Evolutionary conservation across 2,888 invertebrate genomes (phyloP).

Genomic region (Rhogogaster chlorosoma): DNA sequence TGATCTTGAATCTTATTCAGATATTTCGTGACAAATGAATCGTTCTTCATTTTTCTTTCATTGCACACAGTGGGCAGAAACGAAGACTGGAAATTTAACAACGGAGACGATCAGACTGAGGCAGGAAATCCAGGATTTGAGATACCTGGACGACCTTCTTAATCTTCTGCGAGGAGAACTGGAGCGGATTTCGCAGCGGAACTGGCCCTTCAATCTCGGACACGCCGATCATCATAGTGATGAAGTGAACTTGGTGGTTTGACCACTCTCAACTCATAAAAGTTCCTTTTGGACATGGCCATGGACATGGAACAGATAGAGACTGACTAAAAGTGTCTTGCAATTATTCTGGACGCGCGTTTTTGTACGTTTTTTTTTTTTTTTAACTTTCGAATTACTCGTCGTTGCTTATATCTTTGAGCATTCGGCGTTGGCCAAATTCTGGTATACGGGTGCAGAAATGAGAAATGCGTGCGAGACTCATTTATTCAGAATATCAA

Average conservation of each 20-base stretch:
- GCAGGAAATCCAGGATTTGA: constrained; percentile 69
- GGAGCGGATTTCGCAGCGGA: constrained; percentile 69
- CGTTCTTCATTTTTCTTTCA: not conserved
- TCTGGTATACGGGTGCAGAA: not conserved
- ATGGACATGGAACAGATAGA: not conserved
- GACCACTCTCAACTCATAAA: constrained; percentile 36
- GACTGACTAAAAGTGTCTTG: not conserved
- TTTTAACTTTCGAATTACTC: not conserved
- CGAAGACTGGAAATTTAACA: constrained; percentile 66
- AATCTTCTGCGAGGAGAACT: constrained; percentile 71
- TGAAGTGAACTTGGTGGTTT: constrained; percentile 72
- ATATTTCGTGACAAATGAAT: not conserved
- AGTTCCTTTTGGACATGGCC: not conserved
- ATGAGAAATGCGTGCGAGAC: not conserved
- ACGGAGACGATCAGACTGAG: constrained; percentile 65
- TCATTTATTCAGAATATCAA: not conserved
- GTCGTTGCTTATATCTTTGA: not conserved
- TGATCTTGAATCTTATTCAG: not conserved
- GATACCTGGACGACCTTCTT: constrained; percentile 72
- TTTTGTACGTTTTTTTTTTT: not conserved
- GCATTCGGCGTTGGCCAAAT: not conserved
- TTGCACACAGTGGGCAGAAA: constrained; percentile 67
- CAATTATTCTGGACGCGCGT: not conserved
- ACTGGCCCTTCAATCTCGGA: constrained; percentile 73
- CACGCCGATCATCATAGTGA: constrained; percentile 63